Evolutionary conservation across 2,888 invertebrate genomes (phyloP).

Genomic region (Mechanitis messenoides): DNA sequence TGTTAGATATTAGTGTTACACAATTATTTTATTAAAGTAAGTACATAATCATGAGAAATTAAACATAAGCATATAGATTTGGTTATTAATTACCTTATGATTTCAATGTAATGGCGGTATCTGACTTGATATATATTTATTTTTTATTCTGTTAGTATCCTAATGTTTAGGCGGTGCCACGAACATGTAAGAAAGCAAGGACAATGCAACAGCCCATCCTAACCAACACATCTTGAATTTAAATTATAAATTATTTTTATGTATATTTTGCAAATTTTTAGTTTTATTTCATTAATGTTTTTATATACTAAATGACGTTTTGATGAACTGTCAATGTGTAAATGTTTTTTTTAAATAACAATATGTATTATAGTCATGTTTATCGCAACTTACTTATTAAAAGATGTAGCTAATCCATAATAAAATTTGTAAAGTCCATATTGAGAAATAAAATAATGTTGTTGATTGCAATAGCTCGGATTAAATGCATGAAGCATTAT

Average conservation of each 20-base stretch:
- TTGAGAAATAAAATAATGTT: background rate
- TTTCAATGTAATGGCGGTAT: too few relatives aligned
- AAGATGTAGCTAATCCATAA: too few relatives aligned
- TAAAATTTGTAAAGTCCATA: too few relatives aligned
- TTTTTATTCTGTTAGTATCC: conserved; percentile 2
- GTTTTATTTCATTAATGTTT: background rate
- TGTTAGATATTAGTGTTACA: too few relatives aligned
- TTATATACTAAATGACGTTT: background rate
- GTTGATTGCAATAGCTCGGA: background rate
- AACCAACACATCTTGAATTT: conserved; percentile 54
- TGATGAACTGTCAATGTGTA: too few relatives aligned
- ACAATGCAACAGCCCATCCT: conserved; percentile 61
- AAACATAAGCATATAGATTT: too few relatives aligned
- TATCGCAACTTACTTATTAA: too few relatives aligned
- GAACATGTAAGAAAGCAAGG: conserved; percentile 54
- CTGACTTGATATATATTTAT: background rate
- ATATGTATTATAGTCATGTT: too few relatives aligned
- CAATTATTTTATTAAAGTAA: too few relatives aligned
- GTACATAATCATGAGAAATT: too few relatives aligned
- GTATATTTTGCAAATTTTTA: background rate
- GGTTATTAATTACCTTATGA: too few relatives aligned
- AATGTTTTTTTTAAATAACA: too few relatives aligned
- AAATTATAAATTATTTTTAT: background rate
- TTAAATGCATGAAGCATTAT: conserved; percentile 4
- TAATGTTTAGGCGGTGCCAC: conserved; percentile 37